Percentiles rank a stretch among this genome's conserved stretches.
Conservation (phyloP, 2,113 vertebrate species). For the Rhadina sibilatrix region DNA sequence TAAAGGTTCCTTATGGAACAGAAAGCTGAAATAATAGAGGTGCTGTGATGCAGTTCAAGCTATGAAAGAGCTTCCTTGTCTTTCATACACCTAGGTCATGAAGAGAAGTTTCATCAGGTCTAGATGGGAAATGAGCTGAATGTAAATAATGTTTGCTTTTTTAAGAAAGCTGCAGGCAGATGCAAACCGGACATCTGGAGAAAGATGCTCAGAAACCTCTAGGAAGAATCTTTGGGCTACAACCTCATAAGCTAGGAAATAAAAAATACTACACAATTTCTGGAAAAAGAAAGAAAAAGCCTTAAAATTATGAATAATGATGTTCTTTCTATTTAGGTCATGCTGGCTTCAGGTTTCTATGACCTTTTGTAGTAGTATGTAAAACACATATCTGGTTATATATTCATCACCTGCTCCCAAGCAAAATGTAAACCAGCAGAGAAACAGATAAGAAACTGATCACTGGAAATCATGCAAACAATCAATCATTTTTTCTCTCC, state of each 20-base stretch:
- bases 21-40: neutral
- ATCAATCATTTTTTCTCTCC: neutral
- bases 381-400: neutral
- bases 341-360: neutral
- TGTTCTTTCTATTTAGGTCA: neutral
- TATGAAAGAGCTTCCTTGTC: neutral
- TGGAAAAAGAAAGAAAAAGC: neutral
- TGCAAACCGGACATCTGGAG: neutral
- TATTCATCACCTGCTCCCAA: neutral
- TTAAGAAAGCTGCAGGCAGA: neutral
- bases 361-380: neutral
- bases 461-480: neutral
- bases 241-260: neutral
- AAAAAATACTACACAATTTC: neutral
- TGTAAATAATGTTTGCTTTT: neutral
- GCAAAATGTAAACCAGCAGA: neutral
- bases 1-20: neutral
- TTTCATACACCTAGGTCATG: neutral
- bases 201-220: neutral
- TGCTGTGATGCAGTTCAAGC: neutral
- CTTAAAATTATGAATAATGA: neutral
- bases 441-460: neutral
- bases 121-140: neutral
- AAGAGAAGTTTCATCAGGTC: neutral
- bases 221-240: neutral